Base-by-base conservation (phyloP, 2,888 invertebrate species). In the Nipponacmea schrenckii region DNA sequence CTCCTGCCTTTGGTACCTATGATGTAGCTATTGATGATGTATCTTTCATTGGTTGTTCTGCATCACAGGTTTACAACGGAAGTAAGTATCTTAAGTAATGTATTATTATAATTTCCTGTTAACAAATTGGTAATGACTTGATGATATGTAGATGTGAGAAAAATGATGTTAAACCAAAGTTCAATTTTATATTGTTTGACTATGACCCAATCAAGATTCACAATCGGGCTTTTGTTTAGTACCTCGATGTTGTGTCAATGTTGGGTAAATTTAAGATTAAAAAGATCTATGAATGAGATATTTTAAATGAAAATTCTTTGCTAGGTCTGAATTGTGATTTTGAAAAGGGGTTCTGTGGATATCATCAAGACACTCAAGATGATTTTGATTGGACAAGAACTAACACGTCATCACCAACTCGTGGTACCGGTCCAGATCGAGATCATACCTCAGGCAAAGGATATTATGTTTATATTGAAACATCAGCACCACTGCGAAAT, bases 371-470 rank as follows among this genome's bases (percentile, higher is more conserved):
- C 10, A 77, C 75, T 31, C 79, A 76, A 10, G 87, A 85, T 78
- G 80, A 85, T 69, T 85, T 86, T 81, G 83, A 85, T 74, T 86
- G 86, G 86, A 78, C 79, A 12, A 72, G 81, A 74, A 80, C 80
- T 39, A 80, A 80, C 46, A 78, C 75, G 7, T 71, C 81, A 31
- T 80, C 85, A 17, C 81, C 80, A 24, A 80, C 83, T 4, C n/a
- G 63, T 0, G 80, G 81, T 2, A 86, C 86, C 20, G 86, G 86
- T 12, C 86, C 86, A 10, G 80, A 81, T 65, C 76, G 83, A n/a
- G 86, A 86, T 73, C 86, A 86, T 76, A 86, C 86, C 31, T 83
- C 86, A 2, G 84, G 85, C 46, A 64, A 69, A 24, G 87, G 86
- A n/a, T 83, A 74, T 70, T 87, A 86, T 72, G 70, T 87, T 27